Conservation (phyloP, 1,140 invertebrate genomes). For the Drosophila nasuta region DNA sequence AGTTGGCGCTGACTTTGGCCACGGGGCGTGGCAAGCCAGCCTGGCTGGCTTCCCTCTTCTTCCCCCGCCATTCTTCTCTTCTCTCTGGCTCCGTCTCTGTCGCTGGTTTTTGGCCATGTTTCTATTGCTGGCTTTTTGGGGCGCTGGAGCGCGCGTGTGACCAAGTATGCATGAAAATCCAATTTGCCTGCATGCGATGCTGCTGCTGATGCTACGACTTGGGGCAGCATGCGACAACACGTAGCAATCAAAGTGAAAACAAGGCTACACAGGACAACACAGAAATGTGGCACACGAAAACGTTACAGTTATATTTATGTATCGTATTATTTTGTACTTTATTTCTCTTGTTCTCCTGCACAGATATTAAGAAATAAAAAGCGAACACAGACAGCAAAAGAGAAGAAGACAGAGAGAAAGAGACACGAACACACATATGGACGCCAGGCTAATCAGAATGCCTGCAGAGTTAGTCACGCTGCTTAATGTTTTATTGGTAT, state of each 20-base stretch:
- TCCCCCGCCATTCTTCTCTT: too few species aligned
- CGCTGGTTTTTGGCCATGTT: slow-evolving; percentile 14
- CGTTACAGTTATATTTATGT: slow-evolving; percentile 72
- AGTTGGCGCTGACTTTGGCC: slow-evolving; percentile 49
- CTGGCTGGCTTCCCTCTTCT: too few species aligned
- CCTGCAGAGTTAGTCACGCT: slow-evolving; percentile 30
- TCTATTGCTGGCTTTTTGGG: slow-evolving; percentile 25
- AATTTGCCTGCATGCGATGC: slow-evolving; percentile 70
- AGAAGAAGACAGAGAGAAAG: background rate
- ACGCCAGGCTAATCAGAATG: slow-evolving; percentile 33
- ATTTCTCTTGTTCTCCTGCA: slow-evolving; percentile 26
- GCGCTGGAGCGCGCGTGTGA: slow-evolving; percentile 65
- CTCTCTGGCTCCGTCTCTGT: background rate
- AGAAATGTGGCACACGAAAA: slow-evolving; percentile 41
- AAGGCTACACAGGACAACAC: slow-evolving; percentile 44
- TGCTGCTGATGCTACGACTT: background rate
- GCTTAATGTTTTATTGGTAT: slow-evolving; percentile 29
- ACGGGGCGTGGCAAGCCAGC: slow-evolving; percentile 8
- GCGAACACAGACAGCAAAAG: background rate
- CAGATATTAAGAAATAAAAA: background rate
- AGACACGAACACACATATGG: background rate
- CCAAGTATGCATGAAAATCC: slow-evolving; percentile 83
- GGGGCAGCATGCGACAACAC: slow-evolving; percentile 54
- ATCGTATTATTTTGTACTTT: slow-evolving; percentile 57
- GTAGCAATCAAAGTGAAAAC: slow-evolving; percentile 81